A percentile compares a stretch with the other conserved stretches of the same genome.
phyloP scores from a whole-genome alignment of 2,797 vertebrate genomes.

The Tapirus indicus region DNA sequence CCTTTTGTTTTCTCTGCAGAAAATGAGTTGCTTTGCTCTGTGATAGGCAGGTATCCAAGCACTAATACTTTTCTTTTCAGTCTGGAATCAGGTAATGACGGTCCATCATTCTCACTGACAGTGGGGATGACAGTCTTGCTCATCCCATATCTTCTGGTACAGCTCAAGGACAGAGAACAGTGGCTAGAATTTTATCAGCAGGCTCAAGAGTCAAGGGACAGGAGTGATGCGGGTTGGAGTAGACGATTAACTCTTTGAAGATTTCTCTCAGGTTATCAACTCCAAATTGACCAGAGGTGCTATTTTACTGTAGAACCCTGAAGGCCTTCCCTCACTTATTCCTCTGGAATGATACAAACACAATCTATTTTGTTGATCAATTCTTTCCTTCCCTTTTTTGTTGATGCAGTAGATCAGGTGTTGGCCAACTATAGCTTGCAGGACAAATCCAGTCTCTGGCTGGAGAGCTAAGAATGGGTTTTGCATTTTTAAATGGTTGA shows the following conservation, averaged over 20 bases:
- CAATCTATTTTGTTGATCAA: not conserved
- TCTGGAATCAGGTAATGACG: slow-evolving; percentile 71
- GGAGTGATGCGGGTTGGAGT: not conserved
- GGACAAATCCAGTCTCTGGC: not conserved
- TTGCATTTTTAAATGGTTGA: slow-evolving; percentile 50
- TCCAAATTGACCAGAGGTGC: not conserved
- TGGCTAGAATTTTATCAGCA: slow-evolving; percentile 63
- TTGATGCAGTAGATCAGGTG: not conserved
- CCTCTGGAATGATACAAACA: not conserved
- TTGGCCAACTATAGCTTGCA: not conserved
- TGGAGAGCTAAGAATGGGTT: slow-evolving; percentile 27
- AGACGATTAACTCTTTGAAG: slow-evolving; percentile 57
- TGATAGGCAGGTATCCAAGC: slow-evolving; percentile 71
- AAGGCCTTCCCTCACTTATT: not conserved
- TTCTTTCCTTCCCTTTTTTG: not conserved
- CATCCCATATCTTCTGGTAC: slow-evolving; percentile 8
- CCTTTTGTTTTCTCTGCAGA: slow-evolving; percentile 73
- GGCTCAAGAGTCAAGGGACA: not conserved
- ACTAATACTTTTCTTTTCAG: slow-evolving; percentile 62
- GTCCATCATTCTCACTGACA: slow-evolving; percentile 73
- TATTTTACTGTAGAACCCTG: not conserved
- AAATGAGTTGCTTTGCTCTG: slow-evolving; percentile 63
- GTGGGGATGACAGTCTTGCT: slow-evolving; percentile 17
- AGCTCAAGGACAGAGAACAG: slow-evolving; percentile 59
- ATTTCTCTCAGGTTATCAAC: not conserved